Conservation (phyloP, 2,888 invertebrate genomes). For the Deilephila elpenor region DNA sequence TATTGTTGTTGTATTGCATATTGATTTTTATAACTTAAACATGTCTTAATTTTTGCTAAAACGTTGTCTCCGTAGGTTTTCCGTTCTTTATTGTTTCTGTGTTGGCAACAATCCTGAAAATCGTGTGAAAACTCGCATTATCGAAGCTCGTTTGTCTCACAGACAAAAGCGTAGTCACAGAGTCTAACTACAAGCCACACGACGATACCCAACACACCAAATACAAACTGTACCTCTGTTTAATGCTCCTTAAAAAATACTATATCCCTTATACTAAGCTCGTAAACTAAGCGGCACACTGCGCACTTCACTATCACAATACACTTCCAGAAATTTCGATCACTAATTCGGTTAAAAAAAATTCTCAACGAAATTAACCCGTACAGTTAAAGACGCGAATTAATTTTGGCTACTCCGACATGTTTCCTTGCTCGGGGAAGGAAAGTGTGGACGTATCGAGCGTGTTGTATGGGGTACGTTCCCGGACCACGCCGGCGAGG, state of each 20-base stretch:
- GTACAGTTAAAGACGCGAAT: constrained; percentile 77
- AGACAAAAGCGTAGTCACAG: constrained; percentile 73
- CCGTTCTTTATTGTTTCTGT: not conserved
- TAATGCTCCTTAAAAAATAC: constrained; percentile 54
- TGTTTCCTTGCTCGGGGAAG: constrained; percentile 71
- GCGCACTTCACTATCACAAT: constrained; percentile 44
- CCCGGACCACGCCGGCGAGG: constrained; percentile 79
- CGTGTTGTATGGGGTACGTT: constrained; percentile 65
- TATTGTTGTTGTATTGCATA: not conserved
- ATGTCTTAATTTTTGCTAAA: not conserved
- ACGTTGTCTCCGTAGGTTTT: not conserved
- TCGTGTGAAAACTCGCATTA: constrained; percentile 25
- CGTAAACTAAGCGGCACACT: constrained; percentile 54
- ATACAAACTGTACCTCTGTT: constrained; percentile 73
- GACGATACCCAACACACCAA: constrained; percentile 81
- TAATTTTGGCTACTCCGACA: constrained; percentile 60
- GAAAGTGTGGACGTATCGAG: constrained; percentile 68
- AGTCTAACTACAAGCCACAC: constrained; percentile 78
- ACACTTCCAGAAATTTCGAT: constrained; percentile 44
- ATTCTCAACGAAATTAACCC: constrained; percentile 77
- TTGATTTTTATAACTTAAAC: not conserved
- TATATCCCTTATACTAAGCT: constrained; percentile 71
- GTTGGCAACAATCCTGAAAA: constrained; percentile 7
- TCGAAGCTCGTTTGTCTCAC: constrained; percentile 63
- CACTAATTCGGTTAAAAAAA: constrained; percentile 45